Evolutionary conservation across 1,140 invertebrate genomes (phyloP).

Genomic region (Heliothis subflexa): DNA sequence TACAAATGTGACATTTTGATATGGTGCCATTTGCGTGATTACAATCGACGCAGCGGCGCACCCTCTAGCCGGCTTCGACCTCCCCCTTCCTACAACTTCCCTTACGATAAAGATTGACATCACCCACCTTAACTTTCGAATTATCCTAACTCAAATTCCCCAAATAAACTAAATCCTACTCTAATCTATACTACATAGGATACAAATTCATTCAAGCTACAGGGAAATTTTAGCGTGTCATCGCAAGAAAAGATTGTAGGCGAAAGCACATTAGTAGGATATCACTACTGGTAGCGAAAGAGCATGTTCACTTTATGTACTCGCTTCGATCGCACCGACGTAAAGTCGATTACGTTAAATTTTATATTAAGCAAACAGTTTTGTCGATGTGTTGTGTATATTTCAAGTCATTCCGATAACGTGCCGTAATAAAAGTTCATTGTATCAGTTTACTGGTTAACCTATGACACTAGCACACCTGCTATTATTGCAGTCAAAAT

Average conservation of each 20-base stretch:
- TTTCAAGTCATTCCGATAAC: slow-evolving; percentile 51
- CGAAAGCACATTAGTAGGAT: slow-evolving; percentile 84
- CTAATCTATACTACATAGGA: slow-evolving; percentile 60
- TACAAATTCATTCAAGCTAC: slow-evolving; percentile 55
- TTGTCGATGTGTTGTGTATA: slow-evolving; percentile 67
- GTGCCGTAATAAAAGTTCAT: slow-evolving; percentile 31
- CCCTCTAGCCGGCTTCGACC: slow-evolving; percentile 70
- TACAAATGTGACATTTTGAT: slow-evolving; percentile 85
- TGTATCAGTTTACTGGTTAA: slow-evolving; percentile 31
- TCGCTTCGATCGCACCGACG: slow-evolving; percentile 66
- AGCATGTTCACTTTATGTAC: slow-evolving; percentile 79
- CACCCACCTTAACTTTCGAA: slow-evolving; percentile 77
- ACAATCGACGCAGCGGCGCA: slow-evolving; percentile 83
- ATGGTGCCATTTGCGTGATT: slow-evolving; percentile 85
- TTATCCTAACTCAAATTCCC: slow-evolving; percentile 74
- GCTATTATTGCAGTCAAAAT: slow-evolving; percentile 26
- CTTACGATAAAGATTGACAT: slow-evolving; percentile 85
- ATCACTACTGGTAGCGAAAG: slow-evolving; percentile 81
- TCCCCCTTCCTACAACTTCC: slow-evolving; percentile 80
- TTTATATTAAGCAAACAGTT: slow-evolving; percentile 80
- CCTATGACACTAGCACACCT: slow-evolving; percentile 16
- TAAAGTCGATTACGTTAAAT: slow-evolving; percentile 80
- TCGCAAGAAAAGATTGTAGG: slow-evolving; percentile 84
- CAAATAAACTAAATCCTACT: slow-evolving; percentile 65
- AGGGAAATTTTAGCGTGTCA: slow-evolving; percentile 76